Conservation (phyloP, 2,797 vertebrate species). For the Glyptemys insculpta region DNA sequence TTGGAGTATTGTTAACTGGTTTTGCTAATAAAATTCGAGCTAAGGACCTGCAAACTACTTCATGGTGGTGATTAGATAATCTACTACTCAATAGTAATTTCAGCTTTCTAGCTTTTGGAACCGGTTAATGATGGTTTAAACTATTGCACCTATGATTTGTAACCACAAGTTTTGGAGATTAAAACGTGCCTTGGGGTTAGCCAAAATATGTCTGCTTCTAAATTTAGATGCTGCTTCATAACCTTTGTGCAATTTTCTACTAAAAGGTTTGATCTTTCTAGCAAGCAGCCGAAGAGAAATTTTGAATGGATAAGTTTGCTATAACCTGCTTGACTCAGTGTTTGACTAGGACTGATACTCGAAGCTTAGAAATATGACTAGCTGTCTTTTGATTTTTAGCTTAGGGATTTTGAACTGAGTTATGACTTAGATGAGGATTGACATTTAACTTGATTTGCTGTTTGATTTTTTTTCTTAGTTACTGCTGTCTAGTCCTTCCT, state of each 20-base stretch:
- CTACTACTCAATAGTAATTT: background rate
- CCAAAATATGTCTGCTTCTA: constrained; percentile 19
- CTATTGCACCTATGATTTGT: background rate
- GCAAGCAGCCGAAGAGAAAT: background rate
- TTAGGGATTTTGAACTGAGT: constrained; percentile 1
- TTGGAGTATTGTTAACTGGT: background rate
- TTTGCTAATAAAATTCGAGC: background rate
- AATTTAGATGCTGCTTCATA: background rate
- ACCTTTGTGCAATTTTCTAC: background rate
- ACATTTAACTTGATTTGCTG: background rate
- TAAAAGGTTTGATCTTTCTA: background rate
- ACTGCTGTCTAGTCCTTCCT: background rate
- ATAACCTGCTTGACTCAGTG: background rate
- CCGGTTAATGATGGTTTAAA: constrained; percentile 4
- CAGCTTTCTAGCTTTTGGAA: constrained; percentile 1
- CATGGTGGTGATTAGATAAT: background rate
- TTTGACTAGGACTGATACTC: background rate
- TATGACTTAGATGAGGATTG: background rate
- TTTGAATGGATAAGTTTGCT: background rate
- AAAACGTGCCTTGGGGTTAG: constrained; percentile 38
- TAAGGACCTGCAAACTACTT: background rate
- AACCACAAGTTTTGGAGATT: constrained; percentile 7
- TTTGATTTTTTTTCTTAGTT: background rate
- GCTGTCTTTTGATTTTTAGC: background rate
- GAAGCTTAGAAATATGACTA: background rate